Evolutionary conservation across 2,113 vertebrate species (phyloP).

Genomic region (Mesocricetus auratus): DNA sequence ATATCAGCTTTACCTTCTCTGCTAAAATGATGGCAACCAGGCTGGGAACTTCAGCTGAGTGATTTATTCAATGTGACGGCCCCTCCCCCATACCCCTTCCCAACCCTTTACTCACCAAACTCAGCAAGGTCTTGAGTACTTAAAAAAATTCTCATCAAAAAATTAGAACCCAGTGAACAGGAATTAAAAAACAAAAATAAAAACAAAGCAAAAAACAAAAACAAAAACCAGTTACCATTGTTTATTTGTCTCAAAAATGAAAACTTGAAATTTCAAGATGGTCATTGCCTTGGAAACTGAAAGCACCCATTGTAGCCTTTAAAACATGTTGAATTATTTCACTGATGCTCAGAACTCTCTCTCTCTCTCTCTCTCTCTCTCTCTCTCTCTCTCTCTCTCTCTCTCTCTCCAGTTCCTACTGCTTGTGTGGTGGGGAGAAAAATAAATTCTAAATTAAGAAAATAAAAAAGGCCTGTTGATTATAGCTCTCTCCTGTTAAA

Average conservation of each 20-base stretch:
- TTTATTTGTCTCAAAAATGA: constrained; percentile 42
- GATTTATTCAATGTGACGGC: constrained; percentile 71
- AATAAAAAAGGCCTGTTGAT: constrained; percentile 50
- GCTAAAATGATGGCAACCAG: constrained; percentile 62
- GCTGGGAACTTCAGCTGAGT: constrained; percentile 58
- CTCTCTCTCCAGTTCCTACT: constrained; percentile 7
- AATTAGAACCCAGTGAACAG: constrained; percentile 31
- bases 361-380: not conserved
- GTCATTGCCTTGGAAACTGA: constrained; percentile 30
- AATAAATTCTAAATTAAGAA: constrained; percentile 19
- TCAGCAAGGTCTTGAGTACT: constrained; percentile 26
- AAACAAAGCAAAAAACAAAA: not conserved
- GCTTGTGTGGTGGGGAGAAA: constrained; percentile 61
- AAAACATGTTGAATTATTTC: constrained; percentile 42
- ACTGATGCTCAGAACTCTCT: not conserved
- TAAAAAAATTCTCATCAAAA: constrained; percentile 46
- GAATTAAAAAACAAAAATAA: not conserved
- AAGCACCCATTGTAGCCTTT: not conserved
- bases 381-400: too few relatives aligned
- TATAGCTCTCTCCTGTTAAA: constrained; percentile 55
- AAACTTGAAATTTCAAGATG: constrained; percentile 43
- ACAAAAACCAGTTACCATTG: not conserved
- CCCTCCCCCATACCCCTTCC: not conserved
- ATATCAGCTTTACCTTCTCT: constrained; percentile 79
- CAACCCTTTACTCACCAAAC: constrained; percentile 52